Percentiles rank a stretch among this genome's conserved stretches.
Conservation (phyloP, 2,888 invertebrate genomes). For the Zygogramma bicolorata region DNA sequence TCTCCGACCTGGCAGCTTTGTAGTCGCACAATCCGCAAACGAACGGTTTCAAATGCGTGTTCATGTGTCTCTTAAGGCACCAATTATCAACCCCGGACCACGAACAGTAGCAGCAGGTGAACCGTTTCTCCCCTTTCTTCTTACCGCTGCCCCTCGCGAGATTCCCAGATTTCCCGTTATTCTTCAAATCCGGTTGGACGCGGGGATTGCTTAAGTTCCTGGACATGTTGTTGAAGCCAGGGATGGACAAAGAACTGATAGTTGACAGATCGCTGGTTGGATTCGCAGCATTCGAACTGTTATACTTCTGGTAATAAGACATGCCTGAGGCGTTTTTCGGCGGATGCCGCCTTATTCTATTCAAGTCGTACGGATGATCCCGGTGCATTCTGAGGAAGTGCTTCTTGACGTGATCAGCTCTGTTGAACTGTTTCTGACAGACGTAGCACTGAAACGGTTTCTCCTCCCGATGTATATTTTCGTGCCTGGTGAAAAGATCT, state of each 20-base stretch:
- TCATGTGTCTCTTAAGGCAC: conserved; percentile 92
- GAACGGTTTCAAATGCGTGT: conserved; percentile 93
- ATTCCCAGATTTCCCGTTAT: conserved; percentile 47
- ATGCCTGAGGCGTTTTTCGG: conserved; percentile 72
- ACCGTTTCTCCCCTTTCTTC: conserved; percentile 66
- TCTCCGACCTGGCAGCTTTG: conserved; percentile 91
- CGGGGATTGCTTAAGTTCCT: conserved; percentile 51
- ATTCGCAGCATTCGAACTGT: conserved; percentile 54
- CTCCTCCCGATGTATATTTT: conserved; percentile 93
- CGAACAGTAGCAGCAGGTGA: conserved; percentile 88
- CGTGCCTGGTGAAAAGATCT: conserved; percentile 91
- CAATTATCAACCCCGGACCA: conserved; percentile 96
- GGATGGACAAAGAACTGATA: conserved; percentile 59
- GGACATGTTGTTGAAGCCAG: conserved; percentile 60
- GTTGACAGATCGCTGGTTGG: conserved; percentile 56
- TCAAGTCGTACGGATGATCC: conserved; percentile 88
- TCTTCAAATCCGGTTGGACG: conserved; percentile 56
- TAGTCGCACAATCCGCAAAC: conserved; percentile 92
- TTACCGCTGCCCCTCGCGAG: conserved; percentile 58
- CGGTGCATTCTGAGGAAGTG: conserved; percentile 93
- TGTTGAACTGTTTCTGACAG: conserved; percentile 92
- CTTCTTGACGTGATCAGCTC: conserved; percentile 95
- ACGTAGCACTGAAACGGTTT: conserved; percentile 95
- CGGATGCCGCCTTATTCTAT: conserved; percentile 79
- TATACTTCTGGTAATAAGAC: conserved; percentile 67